These are phyloP conservation scores for Rotaria socialis DNA, from an alignment of 2,888 invertebrate species.

Conservation along the genomic window DNA sequence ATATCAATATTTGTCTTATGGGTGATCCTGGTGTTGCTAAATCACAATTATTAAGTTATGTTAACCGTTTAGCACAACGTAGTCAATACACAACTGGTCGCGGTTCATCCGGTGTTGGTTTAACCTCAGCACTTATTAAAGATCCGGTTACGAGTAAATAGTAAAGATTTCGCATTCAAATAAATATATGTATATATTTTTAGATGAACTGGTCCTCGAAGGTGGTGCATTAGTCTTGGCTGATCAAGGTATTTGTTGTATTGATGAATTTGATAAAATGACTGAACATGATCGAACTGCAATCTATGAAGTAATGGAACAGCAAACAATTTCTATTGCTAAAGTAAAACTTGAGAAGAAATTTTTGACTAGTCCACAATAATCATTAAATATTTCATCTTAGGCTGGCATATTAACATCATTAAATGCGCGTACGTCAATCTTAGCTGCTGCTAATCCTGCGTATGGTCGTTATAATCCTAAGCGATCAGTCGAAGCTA, in stretches of 20 bases:
- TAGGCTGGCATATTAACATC: slow-evolving; percentile 96
- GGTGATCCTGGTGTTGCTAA: slow-evolving; percentile 99
- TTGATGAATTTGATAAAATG: slow-evolving; percentile 99
- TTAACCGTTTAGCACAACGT: slow-evolving; percentile 83
- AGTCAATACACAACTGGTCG: slow-evolving; percentile 92
- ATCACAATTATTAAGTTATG: slow-evolving; percentile 88
- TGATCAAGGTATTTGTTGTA: slow-evolving; percentile 94
- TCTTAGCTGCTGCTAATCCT: slow-evolving; percentile 96
- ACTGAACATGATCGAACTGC: slow-evolving; percentile 66
- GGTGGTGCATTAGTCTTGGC: slow-evolving; percentile 93
- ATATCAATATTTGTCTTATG: slow-evolving; percentile 95
- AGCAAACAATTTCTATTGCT: slow-evolving; percentile 97
- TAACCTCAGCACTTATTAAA: slow-evolving; percentile 95
- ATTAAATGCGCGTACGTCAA: slow-evolving; percentile 90
- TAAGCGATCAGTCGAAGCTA: slow-evolving; percentile 75
- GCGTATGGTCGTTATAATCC: slow-evolving; percentile 94
- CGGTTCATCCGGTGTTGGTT: slow-evolving; percentile 94
- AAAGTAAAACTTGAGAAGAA: slow-evolving; percentile 56
- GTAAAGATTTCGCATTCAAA: slow-evolving; percentile 60
- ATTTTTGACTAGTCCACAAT: too few relatives aligned
- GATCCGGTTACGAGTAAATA: slow-evolving; percentile 86
- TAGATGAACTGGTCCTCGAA: slow-evolving; percentile 61
- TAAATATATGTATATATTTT: not conserved
- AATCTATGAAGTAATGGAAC: slow-evolving; percentile 68
- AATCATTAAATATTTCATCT: too few relatives aligned